Conservation (phyloP, 2,797 vertebrate genomes). For the Phrynocephalus vlangalii region DNA sequence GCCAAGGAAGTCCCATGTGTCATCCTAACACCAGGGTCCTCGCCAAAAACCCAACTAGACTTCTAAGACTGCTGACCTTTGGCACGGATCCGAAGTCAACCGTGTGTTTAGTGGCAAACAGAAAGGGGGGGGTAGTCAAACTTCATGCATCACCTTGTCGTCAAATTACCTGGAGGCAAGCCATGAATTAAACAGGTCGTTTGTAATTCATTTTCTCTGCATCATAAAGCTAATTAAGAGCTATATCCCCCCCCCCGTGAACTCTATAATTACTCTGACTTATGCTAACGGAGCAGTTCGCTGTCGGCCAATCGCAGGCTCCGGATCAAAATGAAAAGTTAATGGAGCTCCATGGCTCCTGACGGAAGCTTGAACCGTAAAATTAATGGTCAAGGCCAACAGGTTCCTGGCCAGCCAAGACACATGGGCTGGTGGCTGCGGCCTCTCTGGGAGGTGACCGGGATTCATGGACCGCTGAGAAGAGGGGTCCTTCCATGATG, state of each 20-base stretch:
- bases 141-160: conserved; percentile 58
- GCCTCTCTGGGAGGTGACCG: conserved; percentile 28
- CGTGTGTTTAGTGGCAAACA: conserved; percentile 6
- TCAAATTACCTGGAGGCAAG: conserved; percentile 59
- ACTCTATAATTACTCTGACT: conserved; percentile 65
- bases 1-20: not conserved
- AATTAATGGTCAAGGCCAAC: conserved; percentile 18
- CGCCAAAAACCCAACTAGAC: not conserved
- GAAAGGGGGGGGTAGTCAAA: conserved; percentile 16
- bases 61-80: not conserved
- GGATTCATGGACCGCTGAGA: not conserved
- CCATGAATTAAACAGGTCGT: conserved; percentile 59
- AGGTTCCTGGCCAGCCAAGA: conserved; percentile 32
- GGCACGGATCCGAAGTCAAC: not conserved
- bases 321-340: conserved; percentile 43
- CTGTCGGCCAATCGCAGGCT: conserved; percentile 16
- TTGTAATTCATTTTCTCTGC: conserved; percentile 60
- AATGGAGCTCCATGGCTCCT: conserved; percentile 39
- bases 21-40: not conserved
- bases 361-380: conserved; percentile 50
- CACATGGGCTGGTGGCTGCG: not conserved
- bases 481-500: not conserved
- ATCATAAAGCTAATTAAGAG: conserved; percentile 60
- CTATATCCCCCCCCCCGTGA: conserved; percentile 47
- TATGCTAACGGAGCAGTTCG: conserved; percentile 58